Conservation (phyloP, 1,140 invertebrate genomes). For the Muscidifurax raptorellus region DNA sequence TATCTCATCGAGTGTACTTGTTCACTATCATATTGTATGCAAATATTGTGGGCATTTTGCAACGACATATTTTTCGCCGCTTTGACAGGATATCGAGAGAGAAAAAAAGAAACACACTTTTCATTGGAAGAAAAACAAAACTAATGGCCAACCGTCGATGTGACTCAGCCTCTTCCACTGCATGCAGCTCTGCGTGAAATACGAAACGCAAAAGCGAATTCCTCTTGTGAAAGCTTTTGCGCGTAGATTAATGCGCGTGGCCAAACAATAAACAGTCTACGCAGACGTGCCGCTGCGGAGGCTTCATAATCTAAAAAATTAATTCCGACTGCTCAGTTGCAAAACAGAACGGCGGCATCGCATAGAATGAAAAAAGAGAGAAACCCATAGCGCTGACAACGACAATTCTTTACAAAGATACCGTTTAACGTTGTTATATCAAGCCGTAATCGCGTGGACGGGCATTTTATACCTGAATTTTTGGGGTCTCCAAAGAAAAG, state of each 20-base stretch:
- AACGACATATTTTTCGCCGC: too few relatives aligned
- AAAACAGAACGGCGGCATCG: not conserved
- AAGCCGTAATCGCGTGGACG: too few relatives aligned
- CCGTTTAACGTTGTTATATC: too few relatives aligned
- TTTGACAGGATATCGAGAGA: not conserved
- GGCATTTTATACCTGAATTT: too few relatives aligned
- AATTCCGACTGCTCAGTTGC: constrained; percentile 58
- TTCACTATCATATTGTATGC: too few relatives aligned
- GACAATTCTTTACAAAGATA: too few relatives aligned
- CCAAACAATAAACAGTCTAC: constrained; percentile 8
- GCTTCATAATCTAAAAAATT: constrained; percentile 63
- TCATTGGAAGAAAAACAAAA: not conserved
- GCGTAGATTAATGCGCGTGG: not conserved
- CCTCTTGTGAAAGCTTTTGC: not conserved
- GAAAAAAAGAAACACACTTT: not conserved
- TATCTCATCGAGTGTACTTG: too few relatives aligned
- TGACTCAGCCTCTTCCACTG: not conserved
- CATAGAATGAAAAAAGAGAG: not conserved
- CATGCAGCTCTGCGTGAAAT: not conserved
- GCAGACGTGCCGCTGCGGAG: not conserved
- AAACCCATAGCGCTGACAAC: not conserved
- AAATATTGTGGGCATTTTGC: too few relatives aligned
- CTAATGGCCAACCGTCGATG: constrained; percentile 30
- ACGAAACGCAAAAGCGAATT: constrained; percentile 6
- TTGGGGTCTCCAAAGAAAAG: too few relatives aligned